A percentile compares a stretch with the other conserved stretches of the same genome.
These are phyloP conservation scores for Ploceus nigricollis DNA, from an alignment of 2,113 vertebrate species.

Conservation along the genomic window DNA sequence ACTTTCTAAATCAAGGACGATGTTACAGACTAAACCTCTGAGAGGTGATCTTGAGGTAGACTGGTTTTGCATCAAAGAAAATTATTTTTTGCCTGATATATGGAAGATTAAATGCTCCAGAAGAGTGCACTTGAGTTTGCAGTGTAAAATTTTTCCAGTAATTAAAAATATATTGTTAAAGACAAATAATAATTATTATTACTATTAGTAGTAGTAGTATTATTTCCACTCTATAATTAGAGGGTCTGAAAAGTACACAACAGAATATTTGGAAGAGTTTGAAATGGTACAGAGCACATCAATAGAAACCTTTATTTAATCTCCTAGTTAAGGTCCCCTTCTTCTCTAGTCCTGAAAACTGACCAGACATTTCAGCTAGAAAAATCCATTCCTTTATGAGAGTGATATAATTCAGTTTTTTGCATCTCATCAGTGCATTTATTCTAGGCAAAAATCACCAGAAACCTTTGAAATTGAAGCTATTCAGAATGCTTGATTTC, in stretches of 20 bases:
- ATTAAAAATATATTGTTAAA: not conserved
- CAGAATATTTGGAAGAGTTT: not conserved
- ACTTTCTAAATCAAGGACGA: not conserved
- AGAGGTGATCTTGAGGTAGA: not conserved
- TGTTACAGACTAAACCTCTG: not conserved
- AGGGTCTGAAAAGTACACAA: not conserved
- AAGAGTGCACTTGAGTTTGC: not conserved
- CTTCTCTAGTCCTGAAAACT: not conserved
- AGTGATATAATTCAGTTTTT: not conserved
- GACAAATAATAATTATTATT: not conserved
- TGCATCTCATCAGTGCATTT: not conserved
- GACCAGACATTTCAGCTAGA: not conserved
- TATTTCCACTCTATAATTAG: not conserved
- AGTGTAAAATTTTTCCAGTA: not conserved
- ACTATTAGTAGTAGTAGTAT: accelerated
- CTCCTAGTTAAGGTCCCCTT: not conserved
- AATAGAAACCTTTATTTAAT: not conserved
- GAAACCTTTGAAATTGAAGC: not conserved
- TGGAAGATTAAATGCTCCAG: not conserved
- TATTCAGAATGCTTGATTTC: not conserved
- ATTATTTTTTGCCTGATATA: not conserved
- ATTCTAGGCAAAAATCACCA: not conserved
- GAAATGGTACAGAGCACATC: not conserved
- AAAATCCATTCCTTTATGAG: not conserved
- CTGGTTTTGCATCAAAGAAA: not conserved